Base-by-base conservation (phyloP, 2,797 vertebrate genomes). In the Scolopax bukidnonensis region DNA sequence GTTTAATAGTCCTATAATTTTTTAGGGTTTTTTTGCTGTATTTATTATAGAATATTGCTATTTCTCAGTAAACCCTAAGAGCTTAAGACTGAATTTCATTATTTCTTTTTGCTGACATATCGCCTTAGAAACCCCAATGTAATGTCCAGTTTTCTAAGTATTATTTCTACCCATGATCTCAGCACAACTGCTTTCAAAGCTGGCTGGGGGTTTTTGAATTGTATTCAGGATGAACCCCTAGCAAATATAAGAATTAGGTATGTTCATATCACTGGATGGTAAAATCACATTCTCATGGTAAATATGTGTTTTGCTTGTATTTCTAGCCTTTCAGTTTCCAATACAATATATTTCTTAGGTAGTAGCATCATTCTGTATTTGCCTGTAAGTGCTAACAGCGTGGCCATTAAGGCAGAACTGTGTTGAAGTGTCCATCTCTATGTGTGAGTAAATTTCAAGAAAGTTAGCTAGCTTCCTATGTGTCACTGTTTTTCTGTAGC, bases 341-440 rank as follows among this genome's bases (percentile, higher is more conserved):
- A 36, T 13, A 64, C 0, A 4, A 30, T 6, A 6, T 11, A 10
- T 4, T 48, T 56, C 80, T 74, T 54, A 3, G 1, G 20, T 1
- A 50, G 27, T 13, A 68, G 2, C 38, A 61, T 41, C 32, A 38
- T 10, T 50, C 28, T 27, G 11, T 63, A 10, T 67, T 43, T 27
- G 36, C 10, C 48, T 23, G 15, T 47, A 33, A 36, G 25, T 16
- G 36, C 33, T 51, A 8, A 47, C 27, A 63, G 56, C 25, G 24
- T 0, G 0, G 14, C 12, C 41, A 19, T 16, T 11, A 17, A 64
- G 59, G 24, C 23, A 86, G 57, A 65, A 6, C 14, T 4, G 27
- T 32, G 63, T 19, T 63, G 43, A 75, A 67, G 11, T 33, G 21
- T 18, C 47, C 28, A 13, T 19, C n/a, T 67, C 27, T 30, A 1